phyloP scores from a whole-genome alignment of 2,113 vertebrate species.

The Stegostoma tigrinum region DNA sequence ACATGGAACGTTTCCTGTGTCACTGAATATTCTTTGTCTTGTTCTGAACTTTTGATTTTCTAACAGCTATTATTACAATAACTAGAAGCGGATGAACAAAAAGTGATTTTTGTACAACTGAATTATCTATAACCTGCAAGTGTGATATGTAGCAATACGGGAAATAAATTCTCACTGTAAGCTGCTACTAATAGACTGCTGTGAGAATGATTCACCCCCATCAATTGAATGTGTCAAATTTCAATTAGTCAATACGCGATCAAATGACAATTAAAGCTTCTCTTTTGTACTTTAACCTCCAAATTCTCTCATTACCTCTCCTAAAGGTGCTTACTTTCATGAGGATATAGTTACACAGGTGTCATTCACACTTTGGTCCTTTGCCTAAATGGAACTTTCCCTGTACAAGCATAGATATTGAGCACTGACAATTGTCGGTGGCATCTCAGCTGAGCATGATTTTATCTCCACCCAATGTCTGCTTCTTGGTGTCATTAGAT shows the following conservation, averaged over 20 bases:
- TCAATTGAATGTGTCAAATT: not conserved
- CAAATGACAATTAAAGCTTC: not conserved
- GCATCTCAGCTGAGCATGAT: not conserved
- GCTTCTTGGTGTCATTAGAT: not conserved
- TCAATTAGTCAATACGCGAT: slow-evolving; percentile 4
- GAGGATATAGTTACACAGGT: not conserved
- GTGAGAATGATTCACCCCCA: not conserved
- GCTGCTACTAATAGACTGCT: no score
- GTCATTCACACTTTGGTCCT: not conserved
- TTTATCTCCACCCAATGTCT: not conserved
- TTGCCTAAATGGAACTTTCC: not conserved
- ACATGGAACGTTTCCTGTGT: not conserved
- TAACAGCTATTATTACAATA: not conserved
- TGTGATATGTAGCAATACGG: not conserved
- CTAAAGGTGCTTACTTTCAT: not conserved
- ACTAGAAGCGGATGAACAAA: not conserved
- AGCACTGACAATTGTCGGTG: not conserved
- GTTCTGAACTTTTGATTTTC: not conserved
- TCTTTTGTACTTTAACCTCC: not conserved
- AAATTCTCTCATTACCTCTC: not conserved
- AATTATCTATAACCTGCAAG: not conserved
- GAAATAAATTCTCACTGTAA: not conserved
- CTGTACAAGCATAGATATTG: not conserved
- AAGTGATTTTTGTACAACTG: not conserved
- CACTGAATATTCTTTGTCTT: not conserved